phyloP scores from a whole-genome alignment of 2,113 vertebrate species.

The Scortum barcoo region DNA sequence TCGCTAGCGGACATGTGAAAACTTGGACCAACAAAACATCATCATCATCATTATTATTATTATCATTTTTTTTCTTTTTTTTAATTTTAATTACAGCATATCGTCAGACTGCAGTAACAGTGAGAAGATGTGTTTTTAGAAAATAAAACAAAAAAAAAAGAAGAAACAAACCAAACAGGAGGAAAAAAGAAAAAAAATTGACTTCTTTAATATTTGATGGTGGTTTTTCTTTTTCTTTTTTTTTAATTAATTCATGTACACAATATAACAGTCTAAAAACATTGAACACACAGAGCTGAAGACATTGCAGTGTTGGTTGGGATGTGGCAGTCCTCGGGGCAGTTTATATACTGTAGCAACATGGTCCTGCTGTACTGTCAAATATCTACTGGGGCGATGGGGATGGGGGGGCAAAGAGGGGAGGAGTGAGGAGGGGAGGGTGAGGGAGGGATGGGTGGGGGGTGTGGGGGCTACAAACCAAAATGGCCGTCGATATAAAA shows the following conservation, averaged over 20 bases:
- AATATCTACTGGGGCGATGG: conserved; percentile 77
- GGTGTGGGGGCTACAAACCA: conserved; percentile 81
- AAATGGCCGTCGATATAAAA: conserved; percentile 84
- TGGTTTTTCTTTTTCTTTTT: conserved; percentile 56
- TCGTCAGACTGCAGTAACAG: conserved; percentile 72
- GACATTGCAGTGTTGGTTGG: conserved; percentile 76
- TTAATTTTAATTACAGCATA: conserved; percentile 74
- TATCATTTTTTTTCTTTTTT: conserved; percentile 52
- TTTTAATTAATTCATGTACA: conserved; percentile 82
- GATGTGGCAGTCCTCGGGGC: conserved; percentile 74
- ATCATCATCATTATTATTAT: conserved; percentile 61
- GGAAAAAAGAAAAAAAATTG: conserved; percentile 42
- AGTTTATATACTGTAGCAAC: conserved; percentile 77
- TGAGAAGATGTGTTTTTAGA: conserved; percentile 73
- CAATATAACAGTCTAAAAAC: conserved; percentile 87
- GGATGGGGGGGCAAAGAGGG: background rate
- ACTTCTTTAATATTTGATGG: conserved; percentile 71
- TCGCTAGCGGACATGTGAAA: conserved; percentile 83
- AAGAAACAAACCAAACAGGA: conserved; percentile 58
- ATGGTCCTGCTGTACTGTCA: conserved; percentile 80
- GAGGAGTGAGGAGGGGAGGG: background rate
- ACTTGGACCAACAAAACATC: conserved; percentile 81
- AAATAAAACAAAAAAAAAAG: conserved; percentile 56
- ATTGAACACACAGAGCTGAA: conserved; percentile 84
- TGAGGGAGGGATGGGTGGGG: background rate